These are phyloP conservation scores for Pavo muticus DNA, from an alignment of 2,113 vertebrate genomes.

Conservation along the genomic window DNA sequence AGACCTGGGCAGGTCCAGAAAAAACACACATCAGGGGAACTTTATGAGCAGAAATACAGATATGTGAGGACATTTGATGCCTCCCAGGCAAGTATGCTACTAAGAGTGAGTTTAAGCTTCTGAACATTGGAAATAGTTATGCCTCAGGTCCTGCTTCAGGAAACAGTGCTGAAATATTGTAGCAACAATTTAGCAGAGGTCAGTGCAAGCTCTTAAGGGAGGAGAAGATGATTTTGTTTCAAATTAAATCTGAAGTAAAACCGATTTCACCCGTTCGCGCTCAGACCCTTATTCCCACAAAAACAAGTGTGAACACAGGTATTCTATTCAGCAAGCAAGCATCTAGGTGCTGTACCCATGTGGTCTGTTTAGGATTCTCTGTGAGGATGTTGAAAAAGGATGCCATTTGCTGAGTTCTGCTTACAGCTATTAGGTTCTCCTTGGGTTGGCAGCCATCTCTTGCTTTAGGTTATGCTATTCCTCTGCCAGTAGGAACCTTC, in stretches of 20 bases:
- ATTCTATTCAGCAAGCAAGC: neutral
- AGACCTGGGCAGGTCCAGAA: neutral
- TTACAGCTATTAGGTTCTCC: neutral
- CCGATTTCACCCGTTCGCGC: accelerated
- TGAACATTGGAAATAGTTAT: neutral
- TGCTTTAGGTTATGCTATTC: neutral
- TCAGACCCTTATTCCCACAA: neutral
- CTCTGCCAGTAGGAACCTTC: neutral
- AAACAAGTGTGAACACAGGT: neutral
- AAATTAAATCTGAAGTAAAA: neutral
- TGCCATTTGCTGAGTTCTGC: neutral
- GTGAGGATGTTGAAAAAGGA: neutral
- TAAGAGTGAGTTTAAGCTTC: neutral
- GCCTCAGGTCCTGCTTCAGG: neutral
- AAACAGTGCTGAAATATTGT: neutral
- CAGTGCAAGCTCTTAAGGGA: neutral
- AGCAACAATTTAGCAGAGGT: neutral
- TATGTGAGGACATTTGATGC: accelerated
- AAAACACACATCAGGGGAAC: accelerated
- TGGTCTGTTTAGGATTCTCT: neutral
- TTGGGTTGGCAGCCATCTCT: neutral
- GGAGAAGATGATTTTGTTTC: neutral
- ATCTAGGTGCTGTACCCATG: neutral
- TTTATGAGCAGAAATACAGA: neutral
- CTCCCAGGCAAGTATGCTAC: neutral